Conservation (phyloP, 2,113 vertebrate species). For the Scopus umbretta region DNA sequence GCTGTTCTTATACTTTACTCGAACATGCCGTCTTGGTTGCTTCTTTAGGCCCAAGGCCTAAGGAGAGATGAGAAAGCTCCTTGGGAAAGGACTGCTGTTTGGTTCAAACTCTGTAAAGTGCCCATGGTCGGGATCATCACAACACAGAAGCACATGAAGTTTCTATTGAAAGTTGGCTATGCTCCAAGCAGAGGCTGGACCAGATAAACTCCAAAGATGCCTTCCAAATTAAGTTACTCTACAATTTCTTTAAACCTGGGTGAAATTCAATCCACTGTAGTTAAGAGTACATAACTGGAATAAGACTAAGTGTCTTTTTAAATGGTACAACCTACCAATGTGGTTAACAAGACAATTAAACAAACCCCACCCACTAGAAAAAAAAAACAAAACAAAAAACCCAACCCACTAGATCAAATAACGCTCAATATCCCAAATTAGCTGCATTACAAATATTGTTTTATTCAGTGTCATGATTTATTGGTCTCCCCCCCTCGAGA, state of each 20-base stretch:
- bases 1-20: not conserved
- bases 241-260: not conserved
- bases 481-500: conserved; percentile 1
- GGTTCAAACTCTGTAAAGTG: not conserved
- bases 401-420: not conserved
- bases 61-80: not conserved
- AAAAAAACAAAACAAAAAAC: too few relatives aligned
- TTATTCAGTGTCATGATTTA: conserved; percentile 34
- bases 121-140: not conserved
- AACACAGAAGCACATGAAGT: not conserved
- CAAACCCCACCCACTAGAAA: not conserved
- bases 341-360: not conserved
- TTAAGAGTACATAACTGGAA: not conserved
- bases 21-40: not conserved
- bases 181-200: not conserved
- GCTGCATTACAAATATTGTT: conserved; percentile 47
- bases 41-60: not conserved
- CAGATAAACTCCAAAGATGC: not conserved
- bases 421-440: not conserved
- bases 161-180: not conserved
- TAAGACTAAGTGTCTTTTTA: not conserved
- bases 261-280: not conserved
- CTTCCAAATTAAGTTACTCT: not conserved
- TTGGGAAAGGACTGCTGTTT: not conserved
- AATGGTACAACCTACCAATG: not conserved